These are phyloP conservation scores for Atrichornis clamosus DNA, from an alignment of 2,113 vertebrate species.

Conservation along the genomic window DNA sequence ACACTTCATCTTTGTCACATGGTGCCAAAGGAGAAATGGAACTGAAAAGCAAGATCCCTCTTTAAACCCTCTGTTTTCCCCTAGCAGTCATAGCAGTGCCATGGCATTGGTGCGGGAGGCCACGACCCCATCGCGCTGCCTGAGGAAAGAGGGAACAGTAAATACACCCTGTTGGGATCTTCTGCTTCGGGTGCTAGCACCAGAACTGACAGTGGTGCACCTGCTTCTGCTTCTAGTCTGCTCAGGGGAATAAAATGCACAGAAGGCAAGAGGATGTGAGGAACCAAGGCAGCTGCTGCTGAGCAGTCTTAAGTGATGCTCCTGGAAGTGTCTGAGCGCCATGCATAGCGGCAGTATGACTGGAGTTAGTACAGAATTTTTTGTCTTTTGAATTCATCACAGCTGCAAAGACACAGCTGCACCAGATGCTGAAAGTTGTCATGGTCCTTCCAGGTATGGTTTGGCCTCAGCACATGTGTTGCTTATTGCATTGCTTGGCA, in stretches of 20 bases:
- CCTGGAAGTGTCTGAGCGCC: background rate
- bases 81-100: background rate
- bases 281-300: background rate
- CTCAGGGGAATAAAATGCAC: background rate
- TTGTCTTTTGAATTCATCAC: background rate
- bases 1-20: background rate
- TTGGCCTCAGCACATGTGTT: background rate
- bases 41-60: background rate
- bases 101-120: background rate
- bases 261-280: background rate
- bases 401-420: background rate
- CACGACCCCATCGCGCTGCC: background rate
- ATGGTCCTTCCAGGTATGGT: background rate
- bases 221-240: constrained; percentile 26
- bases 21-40: background rate
- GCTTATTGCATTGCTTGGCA: background rate
- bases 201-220: constrained; percentile 2
- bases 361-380: background rate
- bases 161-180: background rate
- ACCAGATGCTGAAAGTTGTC: background rate
- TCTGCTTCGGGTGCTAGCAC: background rate
- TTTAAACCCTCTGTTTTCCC: background rate
- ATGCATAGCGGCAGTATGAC: background rate
- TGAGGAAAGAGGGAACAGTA: background rate
- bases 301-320: background rate